phyloP scores from a whole-genome alignment of 53 echinoderm and acorn worm genomes.

The Glandiceps talaboti region DNA sequence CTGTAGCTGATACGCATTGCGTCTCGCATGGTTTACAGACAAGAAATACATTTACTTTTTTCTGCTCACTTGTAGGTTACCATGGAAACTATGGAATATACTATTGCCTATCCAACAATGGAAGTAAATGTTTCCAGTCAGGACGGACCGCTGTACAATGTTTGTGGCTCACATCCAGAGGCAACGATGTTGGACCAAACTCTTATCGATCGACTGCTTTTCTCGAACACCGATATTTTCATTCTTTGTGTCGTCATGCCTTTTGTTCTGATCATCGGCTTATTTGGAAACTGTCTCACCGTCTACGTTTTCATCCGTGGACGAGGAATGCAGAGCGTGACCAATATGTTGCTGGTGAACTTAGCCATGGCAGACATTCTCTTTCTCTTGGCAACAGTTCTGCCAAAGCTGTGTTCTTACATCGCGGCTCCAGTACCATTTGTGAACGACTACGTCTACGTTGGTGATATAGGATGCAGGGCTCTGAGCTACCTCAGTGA shows the following conservation, averaged over 20 bases:
- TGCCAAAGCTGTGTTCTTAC: not conserved
- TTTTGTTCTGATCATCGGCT: not conserved
- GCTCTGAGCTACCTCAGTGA: not conserved
- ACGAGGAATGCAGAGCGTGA: not conserved
- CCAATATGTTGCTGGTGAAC: not conserved
- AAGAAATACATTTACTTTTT: too few relatives aligned
- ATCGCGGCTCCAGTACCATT: not conserved
- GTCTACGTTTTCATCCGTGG: not conserved
- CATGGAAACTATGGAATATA: too few relatives aligned
- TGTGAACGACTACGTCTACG: not conserved
- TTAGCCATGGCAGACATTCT: not conserved
- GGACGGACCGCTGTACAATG: too few relatives aligned
- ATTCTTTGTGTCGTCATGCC: not conserved
- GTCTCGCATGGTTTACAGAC: too few relatives aligned
- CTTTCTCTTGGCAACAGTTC: not conserved
- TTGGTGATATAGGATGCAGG: not conserved
- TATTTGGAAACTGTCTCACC: not conserved
- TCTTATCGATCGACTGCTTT: not conserved
- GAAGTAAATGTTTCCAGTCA: too few relatives aligned
- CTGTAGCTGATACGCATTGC: too few relatives aligned
- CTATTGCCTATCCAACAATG: too few relatives aligned
- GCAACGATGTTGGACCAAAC: too few relatives aligned
- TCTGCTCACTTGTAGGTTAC: too few relatives aligned
- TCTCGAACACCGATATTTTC: not conserved
- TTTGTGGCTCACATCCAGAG: too few relatives aligned